Percentiles rank a stretch among this genome's conserved stretches.
phyloP scores from a whole-genome alignment of 2,797 vertebrate genomes.

The Phaenicophaeus curvirostris region DNA sequence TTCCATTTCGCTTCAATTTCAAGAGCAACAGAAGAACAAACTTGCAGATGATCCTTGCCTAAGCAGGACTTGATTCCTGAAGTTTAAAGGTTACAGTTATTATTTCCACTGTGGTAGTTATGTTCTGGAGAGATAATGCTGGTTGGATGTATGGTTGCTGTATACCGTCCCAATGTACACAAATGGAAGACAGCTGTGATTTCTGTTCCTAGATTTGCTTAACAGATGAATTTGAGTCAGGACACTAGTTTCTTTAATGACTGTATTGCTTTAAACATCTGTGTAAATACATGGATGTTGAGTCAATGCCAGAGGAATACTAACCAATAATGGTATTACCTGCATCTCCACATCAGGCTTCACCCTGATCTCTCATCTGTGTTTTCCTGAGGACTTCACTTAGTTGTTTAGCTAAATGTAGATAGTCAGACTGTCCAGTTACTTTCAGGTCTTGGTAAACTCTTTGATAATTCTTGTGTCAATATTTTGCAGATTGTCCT shows the following conservation, averaged over 20 bases:
- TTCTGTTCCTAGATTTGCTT: neutral
- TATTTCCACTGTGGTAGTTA: neutral
- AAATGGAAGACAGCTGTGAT: neutral
- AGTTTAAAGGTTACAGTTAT: neutral
- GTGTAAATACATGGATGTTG: neutral
- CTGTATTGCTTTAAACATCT: neutral
- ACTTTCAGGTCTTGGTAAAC: neutral
- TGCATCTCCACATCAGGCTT: neutral
- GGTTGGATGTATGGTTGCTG: neutral
- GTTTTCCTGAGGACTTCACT: neutral
- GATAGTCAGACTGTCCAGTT: neutral
- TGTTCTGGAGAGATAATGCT: neutral
- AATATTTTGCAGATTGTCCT: neutral
- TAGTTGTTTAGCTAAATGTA: neutral
- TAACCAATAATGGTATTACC: neutral
- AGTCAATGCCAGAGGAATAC: neutral
- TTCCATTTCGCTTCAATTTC: neutral
- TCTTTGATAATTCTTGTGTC: neutral
- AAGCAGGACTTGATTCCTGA: neutral
- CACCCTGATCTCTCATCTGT: neutral
- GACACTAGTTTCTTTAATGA: neutral
- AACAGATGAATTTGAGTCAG: neutral
- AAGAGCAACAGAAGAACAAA: neutral
- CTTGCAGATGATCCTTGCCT: neutral
- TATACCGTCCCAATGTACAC: neutral